A percentile compares a stretch with the other conserved stretches of the same genome.
Conservation (phyloP, 2,113 vertebrate genomes). For the Paradoxurus hermaphroditus region DNA sequence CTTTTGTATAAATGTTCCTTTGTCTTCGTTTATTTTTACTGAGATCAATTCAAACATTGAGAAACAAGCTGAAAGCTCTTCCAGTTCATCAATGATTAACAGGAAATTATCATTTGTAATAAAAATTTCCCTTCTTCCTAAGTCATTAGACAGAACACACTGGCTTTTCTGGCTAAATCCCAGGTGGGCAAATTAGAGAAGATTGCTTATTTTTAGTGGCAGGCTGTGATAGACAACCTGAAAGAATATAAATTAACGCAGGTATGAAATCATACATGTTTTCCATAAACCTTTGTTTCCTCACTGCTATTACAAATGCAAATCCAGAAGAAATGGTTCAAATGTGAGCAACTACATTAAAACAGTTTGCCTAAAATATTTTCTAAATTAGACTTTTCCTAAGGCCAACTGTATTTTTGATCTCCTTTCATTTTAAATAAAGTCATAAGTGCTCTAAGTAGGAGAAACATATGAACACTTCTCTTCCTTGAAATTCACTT, state of each 20-base stretch:
- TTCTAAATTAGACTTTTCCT: background rate
- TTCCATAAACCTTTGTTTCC: background rate
- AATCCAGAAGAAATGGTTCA: background rate
- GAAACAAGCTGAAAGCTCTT: background rate
- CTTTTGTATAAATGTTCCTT: background rate
- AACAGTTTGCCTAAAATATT: background rate
- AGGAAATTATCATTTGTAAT: background rate
- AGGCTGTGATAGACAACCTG: background rate
- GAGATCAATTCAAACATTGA: background rate
- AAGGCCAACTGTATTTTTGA: background rate
- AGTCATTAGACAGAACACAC: background rate
- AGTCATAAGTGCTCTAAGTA: background rate
- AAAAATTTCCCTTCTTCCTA: background rate
- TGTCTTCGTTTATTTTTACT: slow-evolving; percentile 2
- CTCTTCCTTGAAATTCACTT: background rate
- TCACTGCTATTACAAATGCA: background rate
- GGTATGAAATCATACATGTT: background rate
- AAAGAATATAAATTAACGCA: background rate
- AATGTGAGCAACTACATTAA: background rate
- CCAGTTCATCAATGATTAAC: background rate
- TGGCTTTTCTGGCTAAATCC: background rate
- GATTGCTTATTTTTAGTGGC: background rate
- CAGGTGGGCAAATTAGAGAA: background rate
- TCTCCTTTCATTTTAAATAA: background rate
- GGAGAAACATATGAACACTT: background rate